Evolutionary conservation across 2,113 vertebrate species (phyloP), one percentile per base, ranked within the genome.

Genomic region (Chamaea fasciata): DNA sequence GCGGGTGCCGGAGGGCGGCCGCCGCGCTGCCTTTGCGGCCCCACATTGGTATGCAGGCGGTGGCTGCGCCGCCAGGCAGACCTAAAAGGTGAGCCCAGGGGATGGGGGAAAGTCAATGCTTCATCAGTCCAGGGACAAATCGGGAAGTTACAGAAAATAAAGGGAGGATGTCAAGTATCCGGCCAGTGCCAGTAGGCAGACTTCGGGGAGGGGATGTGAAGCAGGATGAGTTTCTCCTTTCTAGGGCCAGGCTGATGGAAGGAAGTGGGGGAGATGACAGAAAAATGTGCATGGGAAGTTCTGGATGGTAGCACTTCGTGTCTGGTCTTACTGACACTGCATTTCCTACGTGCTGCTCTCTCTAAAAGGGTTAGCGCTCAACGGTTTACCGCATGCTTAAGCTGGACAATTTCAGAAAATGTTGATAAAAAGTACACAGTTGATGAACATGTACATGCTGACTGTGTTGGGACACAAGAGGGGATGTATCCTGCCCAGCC

Each of bases 1-100:
- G 70, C 59, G 63, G 75, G 37, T 41, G 82, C 76, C 53, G 75
- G 52, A 74, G 70, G 13, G 57, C 59, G 27, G 85, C 63, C 63
- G 57, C 65, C 56, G 83, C 67, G 63, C 81, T 77, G 94, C 65
- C 85, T 62, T 69, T 93, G 95, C 91, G 85, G 95, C 90, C 90
- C 62, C 88, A 60, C 83, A 94, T 92, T 96, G 95, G 93, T 92
- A 97, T 93, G 87, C 96, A 94, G 94, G 87, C 83, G 87, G 94
- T 93, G 93, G 68, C 96, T 87, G 92, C 92, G 75, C 83, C 82
- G 94, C 90, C 94, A 71, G 95, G 93, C 91, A 87, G 63, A 95
- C 37, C 92, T 91, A 65, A 94, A 94, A 96, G 96, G 92, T 75
- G 93, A 97, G 94, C 96, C 90, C 89, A 4, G 67, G 78, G 39